A percentile compares a stretch with the other conserved stretches of the same genome.
These are phyloP conservation scores for Acanthochromis polyacanthus DNA, from an alignment of 2,113 vertebrate species.

Conservation along the genomic window DNA sequence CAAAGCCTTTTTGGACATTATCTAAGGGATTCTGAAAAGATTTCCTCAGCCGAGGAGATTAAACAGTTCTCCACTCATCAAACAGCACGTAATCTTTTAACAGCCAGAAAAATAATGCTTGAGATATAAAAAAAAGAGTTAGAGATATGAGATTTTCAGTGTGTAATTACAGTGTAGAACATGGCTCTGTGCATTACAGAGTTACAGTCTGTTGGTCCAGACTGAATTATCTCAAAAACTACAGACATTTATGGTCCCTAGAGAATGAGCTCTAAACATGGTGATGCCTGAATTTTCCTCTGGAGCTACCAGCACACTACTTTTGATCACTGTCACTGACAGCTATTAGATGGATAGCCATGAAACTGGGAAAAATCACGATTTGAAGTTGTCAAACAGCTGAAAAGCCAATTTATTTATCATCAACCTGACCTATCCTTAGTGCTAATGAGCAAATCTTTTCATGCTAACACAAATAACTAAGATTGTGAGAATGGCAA, in stretches of 20 bases:
- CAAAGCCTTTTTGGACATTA: slow-evolving; percentile 14
- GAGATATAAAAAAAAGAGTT: background rate
- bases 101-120: background rate
- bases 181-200: background rate
- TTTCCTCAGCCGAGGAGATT: slow-evolving; percentile 9
- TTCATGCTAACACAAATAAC: too few relatives aligned
- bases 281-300: background rate
- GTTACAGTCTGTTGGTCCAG: background rate
- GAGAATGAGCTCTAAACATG: background rate
- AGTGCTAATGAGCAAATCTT: too few relatives aligned
- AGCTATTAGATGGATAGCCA: too few relatives aligned
- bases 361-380: too few relatives aligned
- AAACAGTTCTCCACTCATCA: slow-evolving; percentile 3
- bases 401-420: too few relatives aligned
- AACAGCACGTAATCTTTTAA: background rate
- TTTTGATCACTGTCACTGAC: background rate
- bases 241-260: background rate
- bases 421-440: too few relatives aligned
- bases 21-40: background rate
- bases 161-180: background rate
- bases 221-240: slow-evolving; percentile 2
- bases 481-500: too few relatives aligned
- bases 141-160: background rate
- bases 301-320: background rate
- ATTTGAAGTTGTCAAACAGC: too few relatives aligned